Evolutionary conservation across 2,113 vertebrate genomes (phyloP).

Genomic region (Sigmodon hispidus): DNA sequence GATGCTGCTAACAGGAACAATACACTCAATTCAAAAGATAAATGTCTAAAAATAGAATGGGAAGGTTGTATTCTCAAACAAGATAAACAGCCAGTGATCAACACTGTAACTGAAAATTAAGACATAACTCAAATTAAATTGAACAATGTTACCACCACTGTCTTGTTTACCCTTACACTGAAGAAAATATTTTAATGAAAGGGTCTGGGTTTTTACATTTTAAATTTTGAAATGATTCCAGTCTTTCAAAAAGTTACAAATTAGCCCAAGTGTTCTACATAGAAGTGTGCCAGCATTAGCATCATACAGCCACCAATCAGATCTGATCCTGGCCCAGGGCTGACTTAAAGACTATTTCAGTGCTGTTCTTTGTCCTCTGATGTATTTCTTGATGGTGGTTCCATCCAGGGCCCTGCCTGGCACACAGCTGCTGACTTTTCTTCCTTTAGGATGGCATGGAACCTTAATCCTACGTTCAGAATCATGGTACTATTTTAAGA

Average conservation of each 20-base stretch:
- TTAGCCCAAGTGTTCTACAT: not conserved
- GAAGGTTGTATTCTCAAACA: not conserved
- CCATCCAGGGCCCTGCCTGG: not conserved
- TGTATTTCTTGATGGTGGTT: not conserved
- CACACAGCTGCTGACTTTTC: not conserved
- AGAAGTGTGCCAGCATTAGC: not conserved
- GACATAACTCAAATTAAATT: not conserved
- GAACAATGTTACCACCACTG: not conserved
- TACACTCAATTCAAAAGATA: conserved; percentile 27
- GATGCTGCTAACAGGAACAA: conserved; percentile 30
- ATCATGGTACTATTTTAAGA: not conserved
- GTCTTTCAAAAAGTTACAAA: not conserved
- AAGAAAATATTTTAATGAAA: conserved; percentile 4
- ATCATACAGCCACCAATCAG: not conserved
- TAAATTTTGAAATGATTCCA: conserved; percentile 1
- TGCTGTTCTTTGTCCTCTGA: not conserved
- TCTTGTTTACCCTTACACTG: not conserved
- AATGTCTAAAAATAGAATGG: not conserved
- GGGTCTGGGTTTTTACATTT: not conserved
- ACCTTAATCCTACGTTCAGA: not conserved
- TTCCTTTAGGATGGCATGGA: not conserved
- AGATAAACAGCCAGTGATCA: not conserved
- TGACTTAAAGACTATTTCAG: not conserved
- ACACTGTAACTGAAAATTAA: not conserved
- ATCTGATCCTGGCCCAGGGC: not conserved